phyloP scores from a whole-genome alignment of 2,888 invertebrate genomes.

The Mechanitis mazaeus region DNA sequence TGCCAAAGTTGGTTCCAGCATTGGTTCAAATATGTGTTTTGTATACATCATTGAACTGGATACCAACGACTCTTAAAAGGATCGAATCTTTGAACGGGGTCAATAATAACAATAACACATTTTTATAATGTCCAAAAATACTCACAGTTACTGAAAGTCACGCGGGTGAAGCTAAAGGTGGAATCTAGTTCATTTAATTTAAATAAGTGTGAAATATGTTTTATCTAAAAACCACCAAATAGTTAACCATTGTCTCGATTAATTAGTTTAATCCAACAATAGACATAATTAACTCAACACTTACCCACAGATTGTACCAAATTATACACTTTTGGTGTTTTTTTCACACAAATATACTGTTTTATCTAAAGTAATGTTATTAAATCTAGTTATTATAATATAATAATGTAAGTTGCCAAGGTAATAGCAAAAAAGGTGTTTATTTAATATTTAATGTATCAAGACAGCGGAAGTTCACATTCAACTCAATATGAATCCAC shows the following conservation, averaged over 20 bases:
- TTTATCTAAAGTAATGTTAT: background rate
- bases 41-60: too few relatives aligned
- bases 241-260: background rate
- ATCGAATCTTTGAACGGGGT: too few relatives aligned
- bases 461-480: background rate
- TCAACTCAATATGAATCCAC: too few relatives aligned
- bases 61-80: too few relatives aligned
- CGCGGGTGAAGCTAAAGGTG: too few relatives aligned
- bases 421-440: background rate
- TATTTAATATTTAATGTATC: background rate
- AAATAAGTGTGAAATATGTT: background rate
- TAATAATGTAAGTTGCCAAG: background rate
- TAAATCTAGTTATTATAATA: conserved; percentile 1
- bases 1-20: too few relatives aligned
- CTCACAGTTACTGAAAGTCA: too few relatives aligned
- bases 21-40: too few relatives aligned
- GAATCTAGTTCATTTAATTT: background rate
- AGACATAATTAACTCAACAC: background rate
- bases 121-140: too few relatives aligned
- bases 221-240: background rate
- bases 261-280: conserved; percentile 3
- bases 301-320: conserved; percentile 5
- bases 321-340: background rate
- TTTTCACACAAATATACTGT: background rate
- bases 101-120: too few relatives aligned